Percentiles rank a stretch among this genome's conserved stretches.
These are phyloP conservation scores for Mechanitis mazaeus DNA, from an alignment of 2,888 invertebrate genomes.

Conservation along the genomic window DNA sequence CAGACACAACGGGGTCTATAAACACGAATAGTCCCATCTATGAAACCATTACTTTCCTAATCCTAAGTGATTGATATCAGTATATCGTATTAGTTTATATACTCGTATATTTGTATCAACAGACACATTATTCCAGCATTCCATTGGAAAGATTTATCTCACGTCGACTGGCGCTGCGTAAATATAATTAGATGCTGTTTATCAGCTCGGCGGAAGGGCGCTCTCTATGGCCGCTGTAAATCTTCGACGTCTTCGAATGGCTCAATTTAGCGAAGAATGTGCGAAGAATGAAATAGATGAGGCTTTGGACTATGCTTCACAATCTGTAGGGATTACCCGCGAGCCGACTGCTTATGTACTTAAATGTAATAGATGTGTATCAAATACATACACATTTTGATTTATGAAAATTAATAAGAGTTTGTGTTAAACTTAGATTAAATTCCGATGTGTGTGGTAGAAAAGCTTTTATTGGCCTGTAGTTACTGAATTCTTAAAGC, in stretches of 20 bases:
- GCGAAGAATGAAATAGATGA: conserved; percentile 17
- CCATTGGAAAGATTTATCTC: conserved; percentile 62
- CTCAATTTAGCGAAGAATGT: conserved; percentile 67
- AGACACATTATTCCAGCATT: conserved; percentile 62
- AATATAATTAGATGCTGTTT: conserved; percentile 76
- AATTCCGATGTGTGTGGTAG: conserved; percentile 3
- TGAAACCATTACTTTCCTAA: conserved; percentile 19
- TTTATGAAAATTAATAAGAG: conserved; percentile 49
- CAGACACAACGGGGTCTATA: conserved; percentile 31
- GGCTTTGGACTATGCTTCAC: conserved; percentile 44
- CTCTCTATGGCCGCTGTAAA: conserved; percentile 66
- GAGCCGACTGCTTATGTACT: conserved; percentile 36
- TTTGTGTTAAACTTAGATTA: conserved; percentile 34
- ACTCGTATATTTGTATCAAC: conserved; percentile 26
- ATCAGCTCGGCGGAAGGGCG: conserved; percentile 72
- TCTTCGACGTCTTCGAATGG: conserved; percentile 61
- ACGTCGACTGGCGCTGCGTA: conserved; percentile 69
- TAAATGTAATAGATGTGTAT: conserved; percentile 39
- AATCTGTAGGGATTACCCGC: conserved; percentile 45
- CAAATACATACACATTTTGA: no score
- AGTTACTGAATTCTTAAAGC: no score
- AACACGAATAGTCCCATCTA: conserved; percentile 19
- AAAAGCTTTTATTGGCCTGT: no score
- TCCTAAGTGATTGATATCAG: conserved; percentile 52
- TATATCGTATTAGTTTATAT: conserved; percentile 47